Conservation (phyloP, 2,113 vertebrate genomes). For the Rhynchopsitta pachyrhyncha region DNA sequence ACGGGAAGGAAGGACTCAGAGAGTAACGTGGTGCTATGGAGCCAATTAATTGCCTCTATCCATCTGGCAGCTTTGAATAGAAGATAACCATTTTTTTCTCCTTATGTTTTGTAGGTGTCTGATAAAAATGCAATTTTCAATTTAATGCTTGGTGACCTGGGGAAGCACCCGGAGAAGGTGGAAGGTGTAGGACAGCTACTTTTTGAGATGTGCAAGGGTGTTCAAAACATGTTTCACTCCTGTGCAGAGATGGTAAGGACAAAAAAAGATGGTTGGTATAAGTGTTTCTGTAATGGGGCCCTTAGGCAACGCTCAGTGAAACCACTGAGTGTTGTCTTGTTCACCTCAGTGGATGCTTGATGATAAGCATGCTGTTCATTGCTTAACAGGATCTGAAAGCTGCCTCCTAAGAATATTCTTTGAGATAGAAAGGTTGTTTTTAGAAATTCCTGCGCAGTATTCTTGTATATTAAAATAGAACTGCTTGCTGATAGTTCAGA, state of each 20-base stretch:
- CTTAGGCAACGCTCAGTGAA: background rate
- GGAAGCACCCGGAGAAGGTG: constrained; percentile 82
- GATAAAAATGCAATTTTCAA: constrained; percentile 86
- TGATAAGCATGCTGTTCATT: background rate
- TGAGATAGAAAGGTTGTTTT: background rate
- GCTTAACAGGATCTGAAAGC: background rate
- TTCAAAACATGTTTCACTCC: constrained; percentile 94
- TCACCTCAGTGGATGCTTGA: background rate
- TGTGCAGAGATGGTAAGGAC: constrained; percentile 81
- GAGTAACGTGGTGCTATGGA: background rate
- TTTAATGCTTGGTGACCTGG: constrained; percentile 86
- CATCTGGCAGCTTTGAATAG: background rate
- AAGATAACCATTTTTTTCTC: background rate
- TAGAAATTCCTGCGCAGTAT: background rate
- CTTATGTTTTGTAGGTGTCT: constrained; percentile 80
- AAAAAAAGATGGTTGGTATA: background rate
- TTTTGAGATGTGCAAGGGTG: constrained; percentile 96
- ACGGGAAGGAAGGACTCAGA: background rate
- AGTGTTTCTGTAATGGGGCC: background rate
- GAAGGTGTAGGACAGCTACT: constrained; percentile 90
- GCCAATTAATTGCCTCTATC: background rate
- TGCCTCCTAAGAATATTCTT: background rate
- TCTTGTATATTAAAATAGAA: background rate
- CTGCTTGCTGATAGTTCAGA: background rate
- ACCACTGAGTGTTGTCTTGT: background rate